Base-by-base conservation (phyloP, 2,888 invertebrate genomes). In the Acleris literana region DNA sequence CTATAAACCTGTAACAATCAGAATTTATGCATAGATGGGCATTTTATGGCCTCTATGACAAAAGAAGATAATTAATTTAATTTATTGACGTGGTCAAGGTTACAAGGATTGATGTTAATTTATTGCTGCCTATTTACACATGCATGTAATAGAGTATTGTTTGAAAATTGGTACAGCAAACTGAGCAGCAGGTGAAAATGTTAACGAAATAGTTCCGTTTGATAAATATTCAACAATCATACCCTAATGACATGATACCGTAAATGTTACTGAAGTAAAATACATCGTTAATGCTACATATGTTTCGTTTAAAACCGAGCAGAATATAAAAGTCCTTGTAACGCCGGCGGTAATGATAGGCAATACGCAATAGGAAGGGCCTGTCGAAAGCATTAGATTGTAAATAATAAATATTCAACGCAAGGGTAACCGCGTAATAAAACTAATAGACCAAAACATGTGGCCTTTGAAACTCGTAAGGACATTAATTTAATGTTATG, bases 381-480 rank as follows among this genome's bases (percentile, higher is more conserved):
- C 81, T 80, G 76, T 80, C 78, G 81, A 85, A 85, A 84, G 82
- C 78, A 75, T 76, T 76, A 76, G 75, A 75, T 74, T 75, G 77
- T 80, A 80, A 81, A 81, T 79, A 78, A 79, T 77, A 79, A 81
- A 82, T 76, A 79, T 78, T 79, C 71, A 72, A 80, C 71, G 82
- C 90, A 90, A 92, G 91, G 91, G 87, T 86, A 90, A 90, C 89
- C 75, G 77, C 87, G 80, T 86, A 83, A 91, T 91, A 87, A 89
- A 91, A 86, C 81, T 83, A 85, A 87, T 87, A 86, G 81, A 80
- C 82, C 79, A 84, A 87, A 85, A 84, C 80, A 78, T 81, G 71
- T 84, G 88, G 85, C 88, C 88, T 92, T 82, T 82, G 79, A 78
- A 72, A 77, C 74, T 79, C 76, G 75, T 84, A 84, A 85, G 84